phyloP scores from a whole-genome alignment of 2,113 vertebrate species.

The Atractosteus spatula region DNA sequence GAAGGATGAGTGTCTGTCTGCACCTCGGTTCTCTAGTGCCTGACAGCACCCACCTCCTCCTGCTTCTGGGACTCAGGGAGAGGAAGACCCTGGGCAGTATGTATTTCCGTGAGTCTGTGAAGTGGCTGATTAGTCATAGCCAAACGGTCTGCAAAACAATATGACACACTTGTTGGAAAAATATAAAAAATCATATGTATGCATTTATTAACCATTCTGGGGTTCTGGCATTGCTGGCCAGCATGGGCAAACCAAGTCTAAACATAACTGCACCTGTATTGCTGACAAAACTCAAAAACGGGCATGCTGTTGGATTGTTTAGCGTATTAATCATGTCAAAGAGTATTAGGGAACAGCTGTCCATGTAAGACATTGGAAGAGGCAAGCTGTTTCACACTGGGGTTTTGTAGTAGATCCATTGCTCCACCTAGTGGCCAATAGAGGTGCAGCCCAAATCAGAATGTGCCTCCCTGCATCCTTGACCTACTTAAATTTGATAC shows the following conservation, averaged over 20 bases:
- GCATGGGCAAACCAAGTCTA: no score
- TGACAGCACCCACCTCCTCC: no score
- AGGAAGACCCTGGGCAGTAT: no score
- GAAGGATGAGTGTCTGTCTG: no score
- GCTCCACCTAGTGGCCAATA: conserved; percentile 36
- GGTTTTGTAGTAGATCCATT: conserved; percentile 33
- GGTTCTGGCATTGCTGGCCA: neutral
- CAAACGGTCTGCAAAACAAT: no score
- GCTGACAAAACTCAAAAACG: conserved; percentile 28
- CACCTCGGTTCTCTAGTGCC: no score
- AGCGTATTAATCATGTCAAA: conserved; percentile 31
- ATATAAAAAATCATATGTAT: no score
- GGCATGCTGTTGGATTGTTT: conserved; percentile 31
- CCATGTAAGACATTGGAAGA: conserved; percentile 20
- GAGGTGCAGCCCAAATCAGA: neutral
- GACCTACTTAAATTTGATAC: conserved; percentile 39
- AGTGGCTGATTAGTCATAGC: no score
- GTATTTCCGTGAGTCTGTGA: no score
- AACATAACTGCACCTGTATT: neutral
- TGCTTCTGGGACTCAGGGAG: no score
- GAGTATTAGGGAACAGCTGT: conserved; percentile 29
- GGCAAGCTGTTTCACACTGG: neutral
- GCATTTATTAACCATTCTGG: no score
- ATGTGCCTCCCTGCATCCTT: conserved; percentile 33
- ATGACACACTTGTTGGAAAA: no score